Conservation (phyloP, 2,113 vertebrate genomes). For the Silurus asotus region DNA sequence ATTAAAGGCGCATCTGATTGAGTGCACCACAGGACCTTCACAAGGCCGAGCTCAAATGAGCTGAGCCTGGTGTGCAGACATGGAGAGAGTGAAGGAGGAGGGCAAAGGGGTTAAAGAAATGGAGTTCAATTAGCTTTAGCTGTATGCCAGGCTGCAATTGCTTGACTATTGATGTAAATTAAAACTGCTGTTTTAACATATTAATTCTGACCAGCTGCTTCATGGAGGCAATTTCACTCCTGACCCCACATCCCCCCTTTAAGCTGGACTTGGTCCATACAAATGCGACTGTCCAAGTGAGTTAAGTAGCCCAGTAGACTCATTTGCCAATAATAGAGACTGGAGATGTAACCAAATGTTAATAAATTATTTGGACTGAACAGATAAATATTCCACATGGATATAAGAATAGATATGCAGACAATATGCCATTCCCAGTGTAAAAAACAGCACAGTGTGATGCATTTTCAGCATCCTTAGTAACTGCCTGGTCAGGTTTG, state of each 20-base stretch:
- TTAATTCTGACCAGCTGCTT: slow-evolving; percentile 54
- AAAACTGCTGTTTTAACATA: slow-evolving; percentile 61
- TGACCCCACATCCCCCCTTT: slow-evolving; percentile 42
- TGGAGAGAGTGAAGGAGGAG: slow-evolving; percentile 39
- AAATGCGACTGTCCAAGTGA: slow-evolving; percentile 21
- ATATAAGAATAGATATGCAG: neutral
- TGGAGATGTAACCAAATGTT: neutral
- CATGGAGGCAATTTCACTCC: slow-evolving; percentile 39
- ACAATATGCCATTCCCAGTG: neutral
- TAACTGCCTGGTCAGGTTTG: neutral
- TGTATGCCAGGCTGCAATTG: slow-evolving; percentile 53
- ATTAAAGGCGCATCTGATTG: slow-evolving; percentile 72
- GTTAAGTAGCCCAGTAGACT: neutral
- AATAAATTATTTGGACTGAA: neutral
- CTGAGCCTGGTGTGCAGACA: slow-evolving; percentile 54
- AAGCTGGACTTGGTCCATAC: slow-evolving; percentile 36
- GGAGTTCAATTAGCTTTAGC: slow-evolving; percentile 62
- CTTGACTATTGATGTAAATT: slow-evolving; percentile 62
- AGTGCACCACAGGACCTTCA: slow-evolving; percentile 67
- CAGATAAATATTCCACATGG: neutral
- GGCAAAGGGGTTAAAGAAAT: slow-evolving; percentile 67
- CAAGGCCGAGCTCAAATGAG: slow-evolving; percentile 67
- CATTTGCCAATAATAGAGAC: neutral
- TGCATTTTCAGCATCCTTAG: neutral
- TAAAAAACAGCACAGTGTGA: neutral